Conservation (phyloP, 2,888 invertebrate species). For the Gymnoscelis rufifasciata region DNA sequence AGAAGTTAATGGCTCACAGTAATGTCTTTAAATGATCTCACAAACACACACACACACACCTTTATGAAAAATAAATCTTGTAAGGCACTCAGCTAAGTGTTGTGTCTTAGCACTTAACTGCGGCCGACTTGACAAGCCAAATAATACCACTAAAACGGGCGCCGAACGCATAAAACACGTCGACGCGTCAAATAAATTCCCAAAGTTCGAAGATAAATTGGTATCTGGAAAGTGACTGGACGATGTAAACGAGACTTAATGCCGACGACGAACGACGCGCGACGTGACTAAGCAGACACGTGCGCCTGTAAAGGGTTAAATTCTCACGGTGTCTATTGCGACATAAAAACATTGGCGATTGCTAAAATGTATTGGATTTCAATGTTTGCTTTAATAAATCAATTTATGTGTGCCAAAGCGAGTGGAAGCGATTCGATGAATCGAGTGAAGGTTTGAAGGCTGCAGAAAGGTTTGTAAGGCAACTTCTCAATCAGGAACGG, state of each 20-base stretch:
- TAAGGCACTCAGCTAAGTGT: not conserved
- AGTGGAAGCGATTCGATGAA: no score
- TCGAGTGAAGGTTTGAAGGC: no score
- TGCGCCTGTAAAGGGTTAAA: slow-evolving; percentile 36
- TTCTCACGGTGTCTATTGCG: slow-evolving; percentile 8
- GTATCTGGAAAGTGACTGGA: slow-evolving; percentile 35
- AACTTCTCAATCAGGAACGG: no score
- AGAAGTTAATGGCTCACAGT: no score
- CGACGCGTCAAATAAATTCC: slow-evolving; percentile 19
- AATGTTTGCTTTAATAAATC: no score
- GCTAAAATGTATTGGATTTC: not conserved
- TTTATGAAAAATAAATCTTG: not conserved
- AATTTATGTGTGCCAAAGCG: no score
- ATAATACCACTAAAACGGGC: slow-evolving; percentile 11
- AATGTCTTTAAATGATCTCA: not conserved
- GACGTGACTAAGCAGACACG: slow-evolving; percentile 37
- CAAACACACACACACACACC: not conserved
- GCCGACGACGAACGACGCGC: slow-evolving; percentile 20
- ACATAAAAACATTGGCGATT: not conserved
- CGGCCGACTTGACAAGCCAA: slow-evolving; percentile 8
- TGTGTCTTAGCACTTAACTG: slow-evolving; percentile 1
- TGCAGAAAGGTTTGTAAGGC: no score
- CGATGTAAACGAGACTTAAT: slow-evolving; percentile 38
- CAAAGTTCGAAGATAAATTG: slow-evolving; percentile 21
- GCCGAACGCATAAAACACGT: slow-evolving; percentile 11